Conservation (phyloP, 2,113 vertebrate genomes). For the Rhinolophus sinicus region DNA sequence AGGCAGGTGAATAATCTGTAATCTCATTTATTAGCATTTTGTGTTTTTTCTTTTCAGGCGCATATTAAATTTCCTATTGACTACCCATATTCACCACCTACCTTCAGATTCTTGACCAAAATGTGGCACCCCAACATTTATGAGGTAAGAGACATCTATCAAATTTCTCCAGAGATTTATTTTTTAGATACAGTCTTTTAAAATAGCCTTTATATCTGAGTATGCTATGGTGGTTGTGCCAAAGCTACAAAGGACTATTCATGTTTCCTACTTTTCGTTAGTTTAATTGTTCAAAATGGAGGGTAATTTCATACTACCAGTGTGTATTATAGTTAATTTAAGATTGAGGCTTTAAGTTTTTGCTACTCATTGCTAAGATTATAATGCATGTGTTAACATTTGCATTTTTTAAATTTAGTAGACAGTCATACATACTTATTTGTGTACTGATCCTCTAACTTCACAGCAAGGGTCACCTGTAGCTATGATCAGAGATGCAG, state of each 20-base stretch:
- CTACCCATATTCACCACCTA: slow-evolving; percentile 98
- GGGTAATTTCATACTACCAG: neutral
- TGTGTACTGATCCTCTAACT: slow-evolving; percentile 54
- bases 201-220: neutral
- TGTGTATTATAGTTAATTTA: neutral
- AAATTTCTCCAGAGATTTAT: slow-evolving; percentile 52
- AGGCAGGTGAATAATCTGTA: slow-evolving; percentile 38
- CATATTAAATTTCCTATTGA: slow-evolving; percentile 99
- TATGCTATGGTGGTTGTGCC: neutral
- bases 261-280: slow-evolving; percentile 33
- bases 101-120: slow-evolving; percentile 99
- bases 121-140: slow-evolving; percentile 99
- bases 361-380: neutral
- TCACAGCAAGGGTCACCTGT: slow-evolving; percentile 39
- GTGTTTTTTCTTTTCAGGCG: slow-evolving; percentile 87
- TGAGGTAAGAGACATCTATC: slow-evolving; percentile 89
- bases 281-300: slow-evolving; percentile 47
- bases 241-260: neutral
- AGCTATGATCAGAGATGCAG: slow-evolving; percentile 48
- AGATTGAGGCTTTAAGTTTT: slow-evolving; percentile 3
- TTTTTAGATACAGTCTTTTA: slow-evolving; percentile 47
- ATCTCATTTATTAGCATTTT: slow-evolving; percentile 64
- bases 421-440: slow-evolving; percentile 36
- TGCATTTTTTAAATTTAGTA: slow-evolving; percentile 27
- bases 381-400: slow-evolving; percentile 36